Evolutionary conservation across 2,888 invertebrate species (phyloP), one percentile per base, ranked within the genome.

Genomic region (Mystacides longicornis): DNA sequence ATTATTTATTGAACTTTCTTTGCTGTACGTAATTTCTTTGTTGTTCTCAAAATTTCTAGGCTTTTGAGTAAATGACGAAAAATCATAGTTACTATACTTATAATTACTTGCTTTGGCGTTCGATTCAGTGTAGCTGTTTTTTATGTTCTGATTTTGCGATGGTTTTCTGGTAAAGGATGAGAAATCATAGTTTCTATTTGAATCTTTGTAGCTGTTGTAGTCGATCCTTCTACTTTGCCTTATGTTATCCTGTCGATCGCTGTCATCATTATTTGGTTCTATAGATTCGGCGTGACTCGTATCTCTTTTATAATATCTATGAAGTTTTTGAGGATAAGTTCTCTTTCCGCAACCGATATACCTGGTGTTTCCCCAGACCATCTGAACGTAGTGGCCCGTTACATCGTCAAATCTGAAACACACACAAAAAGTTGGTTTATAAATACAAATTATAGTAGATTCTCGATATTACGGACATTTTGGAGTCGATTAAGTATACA

Each of bases 301-400:
- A 18, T 56, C 56, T 52, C 58, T 51, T 43, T 54, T 56, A 47
- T 56, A 56, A 31, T 46, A 54, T 23, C 55, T 33, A 11, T 46
- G 46, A 14, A 48, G 51, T 45, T 52, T 58, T 52, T 60, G 60
- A 1, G 58, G 58, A 42, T 59, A 59, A 5, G 59, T 60, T 7
- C 60, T 27, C 23, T 60, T 60, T 5, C 57, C 60, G 48, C 60
- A 60, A 9, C 60, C 60, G 31, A 60, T 45, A 23, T 22, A 53
- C 9, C 60, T 46, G 7, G 60, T 60, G 46, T 60, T 60, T 42
- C 57, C 60, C 60, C 60, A 60, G 19, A 57, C 51, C 51, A 60
- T 51, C 49, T 60, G 60, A 1, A 59, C 49, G 20, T 52, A 60
- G 47, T 60, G 60, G 7, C 56, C 60, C 18, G 60, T 60, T 2